phyloP scores from a whole-genome alignment of 2,797 vertebrate species.

The Aldrovandia affinis region DNA sequence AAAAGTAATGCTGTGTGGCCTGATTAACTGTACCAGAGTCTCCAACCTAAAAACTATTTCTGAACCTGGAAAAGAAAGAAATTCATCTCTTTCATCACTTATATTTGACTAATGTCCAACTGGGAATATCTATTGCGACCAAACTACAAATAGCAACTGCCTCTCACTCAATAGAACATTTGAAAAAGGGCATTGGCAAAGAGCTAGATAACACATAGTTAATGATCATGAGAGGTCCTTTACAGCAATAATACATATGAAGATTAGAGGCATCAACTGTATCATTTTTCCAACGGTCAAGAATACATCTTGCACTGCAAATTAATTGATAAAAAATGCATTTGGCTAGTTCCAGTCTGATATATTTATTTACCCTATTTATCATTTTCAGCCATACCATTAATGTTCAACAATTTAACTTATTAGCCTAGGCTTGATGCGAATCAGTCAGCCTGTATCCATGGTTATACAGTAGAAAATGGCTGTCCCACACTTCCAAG shows the following conservation, averaged over 20 bases:
- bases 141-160: neutral
- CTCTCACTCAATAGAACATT: neutral
- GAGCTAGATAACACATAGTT: neutral
- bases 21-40: neutral
- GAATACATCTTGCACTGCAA: too few species aligned
- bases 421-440: neutral
- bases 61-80: neutral
- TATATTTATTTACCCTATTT: too few species aligned
- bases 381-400: too few species aligned
- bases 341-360: too few species aligned
- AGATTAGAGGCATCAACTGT: too few species aligned
- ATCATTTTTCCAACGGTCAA: too few species aligned
- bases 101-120: slow-evolving; percentile 4
- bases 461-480: neutral
- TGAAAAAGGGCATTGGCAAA: neutral
- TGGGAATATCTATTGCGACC: neutral
- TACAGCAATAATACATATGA: neutral
- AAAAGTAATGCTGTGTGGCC: neutral
- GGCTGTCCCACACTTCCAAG: neutral
- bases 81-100: slow-evolving; percentile 25
- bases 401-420: too few species aligned
- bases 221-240: neutral
- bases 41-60: slow-evolving; percentile 5
- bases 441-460: neutral
- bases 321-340: too few species aligned